Evolutionary conservation across 2,888 invertebrate species (phyloP).

Genomic region (Tetrapedia diversipes): DNA sequence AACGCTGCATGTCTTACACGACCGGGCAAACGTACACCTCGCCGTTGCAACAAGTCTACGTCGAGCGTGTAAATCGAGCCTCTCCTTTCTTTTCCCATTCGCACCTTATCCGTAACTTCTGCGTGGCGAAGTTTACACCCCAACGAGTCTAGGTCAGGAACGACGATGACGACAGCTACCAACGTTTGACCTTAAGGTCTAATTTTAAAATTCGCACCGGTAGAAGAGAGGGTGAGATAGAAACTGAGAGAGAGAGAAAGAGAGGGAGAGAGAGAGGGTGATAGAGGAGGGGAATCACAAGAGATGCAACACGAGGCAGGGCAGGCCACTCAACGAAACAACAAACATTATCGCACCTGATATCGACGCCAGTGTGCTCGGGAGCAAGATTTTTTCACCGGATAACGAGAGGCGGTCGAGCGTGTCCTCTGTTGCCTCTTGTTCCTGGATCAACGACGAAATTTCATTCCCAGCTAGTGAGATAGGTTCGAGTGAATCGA

Average conservation of each 20-base stretch:
- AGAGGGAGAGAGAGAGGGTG: not conserved
- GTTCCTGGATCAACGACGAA: too few relatives aligned
- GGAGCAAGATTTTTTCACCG: conserved; percentile 1
- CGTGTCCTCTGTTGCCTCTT: too few relatives aligned
- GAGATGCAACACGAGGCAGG: conserved; percentile 31
- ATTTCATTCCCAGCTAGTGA: too few relatives aligned
- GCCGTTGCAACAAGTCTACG: conserved; percentile 9
- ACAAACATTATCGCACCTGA: conserved; percentile 39
- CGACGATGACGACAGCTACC: conserved; percentile 68
- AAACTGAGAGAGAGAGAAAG: conserved; percentile 2
- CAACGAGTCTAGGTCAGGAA: conserved; percentile 68
- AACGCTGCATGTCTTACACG: too few relatives aligned
- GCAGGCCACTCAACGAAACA: conserved; percentile 40
- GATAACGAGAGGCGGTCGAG: conserved; percentile 11
- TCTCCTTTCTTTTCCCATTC: conserved; percentile 56
- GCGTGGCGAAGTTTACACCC: conserved; percentile 60
- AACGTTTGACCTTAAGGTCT: conserved; percentile 67
- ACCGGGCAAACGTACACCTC: conserved; percentile 6
- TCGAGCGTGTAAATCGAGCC: conserved; percentile 47
- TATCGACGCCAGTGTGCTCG: not conserved
- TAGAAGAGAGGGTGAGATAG: conserved; percentile 30
- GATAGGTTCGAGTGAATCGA: too few relatives aligned
- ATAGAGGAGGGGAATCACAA: not conserved
- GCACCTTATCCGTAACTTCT: conserved; percentile 54
- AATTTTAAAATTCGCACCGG: conserved; percentile 61